Conservation (phyloP, 2,797 vertebrate genomes). For the Micromesistius poutassou region DNA sequence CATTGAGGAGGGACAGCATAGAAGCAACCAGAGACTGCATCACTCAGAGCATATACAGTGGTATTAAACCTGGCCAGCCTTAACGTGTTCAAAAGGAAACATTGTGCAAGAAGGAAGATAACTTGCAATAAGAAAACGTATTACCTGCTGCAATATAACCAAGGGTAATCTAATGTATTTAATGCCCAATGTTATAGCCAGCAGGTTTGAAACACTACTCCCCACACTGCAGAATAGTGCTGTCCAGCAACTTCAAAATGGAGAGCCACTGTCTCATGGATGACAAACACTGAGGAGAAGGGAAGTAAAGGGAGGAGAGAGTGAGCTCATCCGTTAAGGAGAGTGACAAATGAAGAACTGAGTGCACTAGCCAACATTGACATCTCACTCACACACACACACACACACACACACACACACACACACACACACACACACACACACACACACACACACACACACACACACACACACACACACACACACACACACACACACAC, state of each 20-base stretch:
- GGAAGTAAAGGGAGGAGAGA: background rate
- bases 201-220: background rate
- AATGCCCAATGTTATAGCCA: background rate
- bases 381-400: background rate
- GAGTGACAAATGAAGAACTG: background rate
- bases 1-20: conserved; percentile 27
- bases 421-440: too few species aligned
- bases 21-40: background rate
- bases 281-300: background rate
- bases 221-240: background rate
- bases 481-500: too few species aligned
- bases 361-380: background rate
- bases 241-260: background rate
- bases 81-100: background rate
- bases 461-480: too few species aligned
- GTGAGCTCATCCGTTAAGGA: background rate
- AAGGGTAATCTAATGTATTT: too few species aligned
- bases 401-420: background rate
- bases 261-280: background rate
- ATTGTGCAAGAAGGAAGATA: background rate
- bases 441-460: too few species aligned
- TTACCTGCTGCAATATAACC: background rate
- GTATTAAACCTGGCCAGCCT: background rate
- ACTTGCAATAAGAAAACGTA: background rate
- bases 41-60: background rate